Conservation (phyloP, 2,113 vertebrate genomes). For the Microcebus tavaratra region DNA sequence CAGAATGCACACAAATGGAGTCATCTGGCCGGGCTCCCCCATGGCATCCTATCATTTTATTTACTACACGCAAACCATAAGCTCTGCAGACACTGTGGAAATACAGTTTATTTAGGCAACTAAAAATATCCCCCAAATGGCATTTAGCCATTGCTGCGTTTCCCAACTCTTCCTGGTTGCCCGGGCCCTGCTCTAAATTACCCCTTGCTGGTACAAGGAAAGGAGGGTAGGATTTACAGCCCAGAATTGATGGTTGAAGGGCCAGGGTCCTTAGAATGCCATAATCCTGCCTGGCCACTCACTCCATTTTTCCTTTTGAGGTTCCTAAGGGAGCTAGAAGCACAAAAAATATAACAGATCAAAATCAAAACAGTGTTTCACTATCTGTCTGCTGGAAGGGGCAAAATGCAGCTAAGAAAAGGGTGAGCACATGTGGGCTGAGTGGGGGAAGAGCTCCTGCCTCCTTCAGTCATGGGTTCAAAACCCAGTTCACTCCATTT, state of each 20-base stretch:
- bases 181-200: conserved; percentile 17
- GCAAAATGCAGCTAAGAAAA: not conserved
- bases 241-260: not conserved
- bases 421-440: not conserved
- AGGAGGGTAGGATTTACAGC: not conserved
- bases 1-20: conserved; percentile 42
- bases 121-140: conserved; percentile 70
- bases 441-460: not conserved
- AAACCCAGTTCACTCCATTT: not conserved
- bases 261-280: not conserved
- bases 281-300: not conserved
- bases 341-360: not conserved
- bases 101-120: conserved; percentile 72
- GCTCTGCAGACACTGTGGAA: conserved; percentile 58
- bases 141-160: conserved; percentile 59
- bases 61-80: conserved; percentile 69
- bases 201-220: not conserved
- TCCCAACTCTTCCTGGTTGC: conserved; percentile 22
- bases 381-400: not conserved
- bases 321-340: not conserved
- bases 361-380: conserved; percentile 30
- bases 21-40: conserved; percentile 60
- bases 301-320: not conserved
- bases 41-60: conserved; percentile 59
- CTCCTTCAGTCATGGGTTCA: not conserved